A percentile compares a stretch with the other conserved stretches of the same genome.
phyloP scores from a whole-genome alignment of 2,888 invertebrate species.

The Itoplectis maculator region DNA sequence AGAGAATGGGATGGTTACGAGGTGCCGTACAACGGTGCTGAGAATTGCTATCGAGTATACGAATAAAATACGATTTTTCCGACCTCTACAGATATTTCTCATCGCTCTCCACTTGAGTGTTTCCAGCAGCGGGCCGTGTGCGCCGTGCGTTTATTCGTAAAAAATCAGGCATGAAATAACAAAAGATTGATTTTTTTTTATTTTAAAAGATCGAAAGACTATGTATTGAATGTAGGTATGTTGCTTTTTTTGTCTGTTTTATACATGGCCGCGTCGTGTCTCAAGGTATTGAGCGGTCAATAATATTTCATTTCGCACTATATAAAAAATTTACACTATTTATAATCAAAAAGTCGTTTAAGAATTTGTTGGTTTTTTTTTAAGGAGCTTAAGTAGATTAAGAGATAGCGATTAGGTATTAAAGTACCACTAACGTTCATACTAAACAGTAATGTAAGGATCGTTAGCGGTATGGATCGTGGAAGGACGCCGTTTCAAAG shows the following conservation, averaged over 20 bases:
- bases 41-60: slow-evolving; percentile 55
- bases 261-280: slow-evolving; percentile 78
- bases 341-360: slow-evolving; percentile 83
- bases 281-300: slow-evolving; percentile 74
- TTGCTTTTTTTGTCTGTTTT: slow-evolving; percentile 73
- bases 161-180: slow-evolving; percentile 63
- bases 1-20: slow-evolving; percentile 39
- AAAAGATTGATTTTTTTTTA: slow-evolving; percentile 55
- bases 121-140: slow-evolving; percentile 47
- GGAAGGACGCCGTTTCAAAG: slow-evolving; percentile 66
- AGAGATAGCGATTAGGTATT: slow-evolving; percentile 77
- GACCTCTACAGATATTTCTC: slow-evolving; percentile 65
- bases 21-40: slow-evolving; percentile 19
- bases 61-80: slow-evolving; percentile 59
- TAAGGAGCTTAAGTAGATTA: slow-evolving; percentile 78
- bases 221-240: slow-evolving; percentile 67
- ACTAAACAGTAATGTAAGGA: slow-evolving; percentile 73
- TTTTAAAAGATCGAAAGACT: slow-evolving; percentile 72
- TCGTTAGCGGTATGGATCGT: slow-evolving; percentile 67
- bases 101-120: slow-evolving; percentile 62
- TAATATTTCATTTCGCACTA: slow-evolving; percentile 80
- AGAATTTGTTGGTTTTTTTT: slow-evolving; percentile 72
- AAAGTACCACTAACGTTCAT: slow-evolving; percentile 75
- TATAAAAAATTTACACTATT: slow-evolving; percentile 85
- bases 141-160: slow-evolving; percentile 51